phyloP scores from a whole-genome alignment of 2,797 vertebrate species.

The Platyrinchus mystaceus region DNA sequence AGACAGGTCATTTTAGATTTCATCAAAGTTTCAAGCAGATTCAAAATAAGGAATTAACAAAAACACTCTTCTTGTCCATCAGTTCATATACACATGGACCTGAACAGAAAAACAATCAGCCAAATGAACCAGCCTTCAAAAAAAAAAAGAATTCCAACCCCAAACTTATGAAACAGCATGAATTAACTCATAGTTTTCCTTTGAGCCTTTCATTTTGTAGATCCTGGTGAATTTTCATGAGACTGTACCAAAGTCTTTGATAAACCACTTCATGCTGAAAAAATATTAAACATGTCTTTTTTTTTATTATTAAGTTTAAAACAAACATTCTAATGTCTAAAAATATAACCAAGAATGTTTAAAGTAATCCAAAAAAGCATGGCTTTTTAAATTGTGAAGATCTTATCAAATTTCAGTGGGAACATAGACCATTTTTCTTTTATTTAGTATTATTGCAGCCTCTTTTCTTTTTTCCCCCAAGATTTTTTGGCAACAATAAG shows the following conservation, averaged over 20 bases:
- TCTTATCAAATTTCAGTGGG: not conserved
- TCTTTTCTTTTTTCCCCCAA: not conserved
- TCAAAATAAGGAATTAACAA: not conserved
- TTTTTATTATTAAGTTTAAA: not conserved
- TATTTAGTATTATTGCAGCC: not conserved
- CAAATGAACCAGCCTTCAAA: not conserved
- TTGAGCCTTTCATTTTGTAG: not conserved
- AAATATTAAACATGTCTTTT: not conserved
- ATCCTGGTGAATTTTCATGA: not conserved
- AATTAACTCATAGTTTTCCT: not conserved
- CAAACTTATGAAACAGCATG: not conserved
- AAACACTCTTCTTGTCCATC: not conserved
- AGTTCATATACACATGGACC: not conserved
- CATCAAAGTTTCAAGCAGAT: not conserved
- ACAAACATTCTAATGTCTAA: not conserved
- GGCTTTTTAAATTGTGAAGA: not conserved
- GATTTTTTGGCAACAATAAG: conserved; percentile 2
- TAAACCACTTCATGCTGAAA: not conserved
- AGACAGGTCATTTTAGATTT: not conserved
- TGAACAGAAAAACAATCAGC: not conserved
- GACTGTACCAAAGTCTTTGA: not conserved
- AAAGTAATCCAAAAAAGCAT: not conserved
- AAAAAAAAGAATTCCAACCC: not conserved
- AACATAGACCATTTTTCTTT: not conserved
- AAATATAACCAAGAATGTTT: not conserved